Conservation (phyloP, 1,140 invertebrate species). For the Lasioglossum baleicum region DNA sequence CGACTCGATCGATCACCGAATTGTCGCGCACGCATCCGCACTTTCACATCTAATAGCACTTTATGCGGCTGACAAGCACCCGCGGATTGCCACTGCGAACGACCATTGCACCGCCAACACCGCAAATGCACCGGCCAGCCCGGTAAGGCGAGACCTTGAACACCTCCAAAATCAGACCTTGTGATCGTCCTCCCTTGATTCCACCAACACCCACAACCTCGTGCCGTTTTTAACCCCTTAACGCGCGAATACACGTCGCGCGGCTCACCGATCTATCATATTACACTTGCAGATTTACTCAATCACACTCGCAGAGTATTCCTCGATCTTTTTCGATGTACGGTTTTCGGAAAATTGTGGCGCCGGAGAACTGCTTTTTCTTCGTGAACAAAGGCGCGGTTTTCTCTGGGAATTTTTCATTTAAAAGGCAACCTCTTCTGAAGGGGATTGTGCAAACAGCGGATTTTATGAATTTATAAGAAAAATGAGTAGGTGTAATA, state of each 20-base stretch:
- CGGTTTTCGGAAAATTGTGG: no score
- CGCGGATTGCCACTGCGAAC: constrained; percentile 10
- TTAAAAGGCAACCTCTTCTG: no score
- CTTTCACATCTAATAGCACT: constrained; percentile 1
- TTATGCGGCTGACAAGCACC: constrained; percentile 32
- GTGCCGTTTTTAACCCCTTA: background rate
- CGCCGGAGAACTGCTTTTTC: no score
- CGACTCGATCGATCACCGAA: background rate
- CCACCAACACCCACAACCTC: background rate
- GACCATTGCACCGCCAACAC: constrained; percentile 29
- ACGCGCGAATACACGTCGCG: background rate
- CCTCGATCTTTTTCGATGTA: no score
- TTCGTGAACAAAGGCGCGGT: no score
- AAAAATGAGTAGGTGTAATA: no score
- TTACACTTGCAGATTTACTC: no score
- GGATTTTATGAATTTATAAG: no score
- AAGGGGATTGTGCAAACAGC: no score
- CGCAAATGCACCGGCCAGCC: constrained; percentile 26
- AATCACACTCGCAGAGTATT: no score
- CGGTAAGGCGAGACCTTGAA: constrained; percentile 49
- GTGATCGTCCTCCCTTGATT: constrained; percentile 26
- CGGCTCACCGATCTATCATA: no score
- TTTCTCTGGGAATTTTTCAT: no score
- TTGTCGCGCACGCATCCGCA: background rate
- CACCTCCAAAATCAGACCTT: constrained; percentile 8